Conservation (phyloP, 2,113 vertebrate genomes). For the Ceyx cyanopectus region DNA sequence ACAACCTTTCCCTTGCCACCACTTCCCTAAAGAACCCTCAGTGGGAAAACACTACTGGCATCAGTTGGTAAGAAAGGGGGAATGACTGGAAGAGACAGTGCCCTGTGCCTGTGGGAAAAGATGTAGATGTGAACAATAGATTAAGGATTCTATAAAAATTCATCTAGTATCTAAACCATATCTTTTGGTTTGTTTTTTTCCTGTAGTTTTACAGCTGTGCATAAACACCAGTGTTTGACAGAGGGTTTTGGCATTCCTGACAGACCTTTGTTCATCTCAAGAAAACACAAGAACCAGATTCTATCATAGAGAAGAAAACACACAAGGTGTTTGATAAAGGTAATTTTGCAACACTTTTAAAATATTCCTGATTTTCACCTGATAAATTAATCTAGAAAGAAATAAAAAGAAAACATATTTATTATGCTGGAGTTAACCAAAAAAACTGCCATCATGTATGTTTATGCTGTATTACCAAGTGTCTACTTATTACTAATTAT, state of each 20-base stretch:
- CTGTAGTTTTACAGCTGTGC: neutral
- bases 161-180: neutral
- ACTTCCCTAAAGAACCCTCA: neutral
- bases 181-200: neutral
- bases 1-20: neutral
- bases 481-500: constrained; percentile 17
- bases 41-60: neutral
- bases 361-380: neutral
- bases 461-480: constrained; percentile 26
- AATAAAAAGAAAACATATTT: neutral
- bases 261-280: neutral
- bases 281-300: neutral
- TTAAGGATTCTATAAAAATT: neutral
- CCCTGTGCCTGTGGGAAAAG: neutral
- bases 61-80: neutral
- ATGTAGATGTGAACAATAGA: neutral
- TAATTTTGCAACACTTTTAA: neutral
- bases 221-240: neutral
- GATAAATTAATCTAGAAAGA: neutral
- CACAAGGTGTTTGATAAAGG: neutral
- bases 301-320: neutral
- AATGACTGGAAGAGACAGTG: neutral
- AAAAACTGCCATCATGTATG: neutral
- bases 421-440: neutral
- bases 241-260: neutral